Conservation (phyloP, 2,888 invertebrate genomes). For the Branchellion lobata region DNA sequence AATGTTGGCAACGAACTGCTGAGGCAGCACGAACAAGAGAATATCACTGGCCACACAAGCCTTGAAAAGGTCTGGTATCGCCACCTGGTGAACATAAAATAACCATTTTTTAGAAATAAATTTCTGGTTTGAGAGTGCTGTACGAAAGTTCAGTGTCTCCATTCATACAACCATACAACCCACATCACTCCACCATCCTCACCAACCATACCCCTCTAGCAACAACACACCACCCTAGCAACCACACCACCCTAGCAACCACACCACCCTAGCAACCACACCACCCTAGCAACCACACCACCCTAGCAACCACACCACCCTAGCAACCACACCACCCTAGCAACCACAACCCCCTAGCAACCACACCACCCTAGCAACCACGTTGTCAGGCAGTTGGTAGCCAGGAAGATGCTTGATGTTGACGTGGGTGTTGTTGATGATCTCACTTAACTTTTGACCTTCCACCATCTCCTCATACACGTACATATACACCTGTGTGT, state of each 20-base stretch:
- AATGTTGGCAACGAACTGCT: constrained; percentile 88
- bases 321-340: too few species aligned
- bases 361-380: constrained; percentile 76
- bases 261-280: too few species aligned
- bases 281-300: too few species aligned
- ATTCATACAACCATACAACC: neutral
- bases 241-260: too few species aligned
- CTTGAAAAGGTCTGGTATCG: constrained; percentile 85
- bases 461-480: constrained; percentile 89
- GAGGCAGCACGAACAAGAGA: constrained; percentile 92
- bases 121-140: neutral
- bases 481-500: constrained; percentile 71
- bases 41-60: constrained; percentile 89
- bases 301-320: too few species aligned
- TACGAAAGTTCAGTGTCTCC: neutral
- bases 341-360: too few species aligned
- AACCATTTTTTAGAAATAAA: neutral
- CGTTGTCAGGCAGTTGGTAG: constrained; percentile 86
- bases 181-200: too few species aligned
- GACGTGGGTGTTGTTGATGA: constrained; percentile 94
- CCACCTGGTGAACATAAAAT: constrained; percentile 72
- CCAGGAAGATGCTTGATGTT: constrained; percentile 98
- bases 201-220: too few species aligned
- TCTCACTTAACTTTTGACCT: constrained; percentile 90
- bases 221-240: too few species aligned